Percentiles rank a stretch among this genome's conserved stretches.
Conservation (phyloP, 2,888 invertebrate species). For the Dicranocentrus wangi region DNA sequence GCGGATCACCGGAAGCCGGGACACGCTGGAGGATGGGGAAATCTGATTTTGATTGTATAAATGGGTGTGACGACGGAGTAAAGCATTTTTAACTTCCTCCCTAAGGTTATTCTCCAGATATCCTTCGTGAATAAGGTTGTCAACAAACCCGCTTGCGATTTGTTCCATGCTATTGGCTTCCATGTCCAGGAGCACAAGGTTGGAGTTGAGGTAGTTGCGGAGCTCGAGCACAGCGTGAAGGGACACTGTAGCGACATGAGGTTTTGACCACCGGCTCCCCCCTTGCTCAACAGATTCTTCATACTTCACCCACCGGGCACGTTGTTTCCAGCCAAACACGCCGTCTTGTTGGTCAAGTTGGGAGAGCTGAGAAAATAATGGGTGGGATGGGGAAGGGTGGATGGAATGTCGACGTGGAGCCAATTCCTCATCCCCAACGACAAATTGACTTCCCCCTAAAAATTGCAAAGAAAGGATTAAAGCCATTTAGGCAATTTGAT, state of each 20-base stretch:
- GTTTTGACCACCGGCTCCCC: constrained; percentile 79
- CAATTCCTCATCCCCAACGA: constrained; percentile 34
- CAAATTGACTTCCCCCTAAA: constrained; percentile 29
- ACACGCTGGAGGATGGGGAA: constrained; percentile 23
- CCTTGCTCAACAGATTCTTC: constrained; percentile 78
- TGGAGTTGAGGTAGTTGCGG: constrained; percentile 77
- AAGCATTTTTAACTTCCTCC: constrained; percentile 36
- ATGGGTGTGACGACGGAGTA: constrained; percentile 63
- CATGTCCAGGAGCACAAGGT: constrained; percentile 75
- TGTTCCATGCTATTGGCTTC: constrained; percentile 74
- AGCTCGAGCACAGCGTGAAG: constrained; percentile 79
- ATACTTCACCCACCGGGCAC: constrained; percentile 74
- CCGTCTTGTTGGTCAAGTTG: constrained; percentile 26
- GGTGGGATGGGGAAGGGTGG: constrained; percentile 32
- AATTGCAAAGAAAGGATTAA: neutral
- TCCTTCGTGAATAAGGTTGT: constrained; percentile 74
- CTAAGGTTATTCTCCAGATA: constrained; percentile 26
- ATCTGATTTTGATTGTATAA: constrained; percentile 39
- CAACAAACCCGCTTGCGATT: constrained; percentile 74
- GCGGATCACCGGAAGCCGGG: constrained; percentile 23
- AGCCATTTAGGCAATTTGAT: too few relatives aligned
- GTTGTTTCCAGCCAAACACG: constrained; percentile 21
- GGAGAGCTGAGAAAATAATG: constrained; percentile 29
- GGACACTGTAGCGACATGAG: constrained; percentile 79
- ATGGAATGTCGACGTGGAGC: neutral